Evolutionary conservation across 2,113 vertebrate genomes (phyloP).

Genomic region (western clawed frog (Xenopus tropicalis)): UCB_Xtro_10.0 CM004444.2:19455501-19456000

Average conservation of each 20-base stretch:
- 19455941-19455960: too few relatives aligned
- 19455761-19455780: neutral
- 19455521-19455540: too few relatives aligned
- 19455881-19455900: neutral
- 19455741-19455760: slow-evolving; percentile 12
- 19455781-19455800: slow-evolving; percentile 11
- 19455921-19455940: too few relatives aligned
- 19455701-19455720: slow-evolving; percentile 31
- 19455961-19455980: too few relatives aligned
- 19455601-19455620: slow-evolving; percentile 28
- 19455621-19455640: slow-evolving; percentile 21
- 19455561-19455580: slow-evolving; percentile 1
- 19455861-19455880: neutral
- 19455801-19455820: slow-evolving; percentile 5
- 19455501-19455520: too few relatives aligned
- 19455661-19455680: slow-evolving; percentile 23
- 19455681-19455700: slow-evolving; percentile 37
- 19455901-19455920: too few relatives aligned
- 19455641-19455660: slow-evolving; percentile 24
- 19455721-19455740: slow-evolving; percentile 25
- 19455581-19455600: slow-evolving; percentile 6
- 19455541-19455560: slow-evolving; percentile 5
- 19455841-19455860: neutral
- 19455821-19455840: neutral
- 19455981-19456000: too few relatives aligned